These are phyloP conservation scores for Ophioninae sp. DNA, from an alignment of 2,888 invertebrate species.

Conservation along the genomic window DNA sequence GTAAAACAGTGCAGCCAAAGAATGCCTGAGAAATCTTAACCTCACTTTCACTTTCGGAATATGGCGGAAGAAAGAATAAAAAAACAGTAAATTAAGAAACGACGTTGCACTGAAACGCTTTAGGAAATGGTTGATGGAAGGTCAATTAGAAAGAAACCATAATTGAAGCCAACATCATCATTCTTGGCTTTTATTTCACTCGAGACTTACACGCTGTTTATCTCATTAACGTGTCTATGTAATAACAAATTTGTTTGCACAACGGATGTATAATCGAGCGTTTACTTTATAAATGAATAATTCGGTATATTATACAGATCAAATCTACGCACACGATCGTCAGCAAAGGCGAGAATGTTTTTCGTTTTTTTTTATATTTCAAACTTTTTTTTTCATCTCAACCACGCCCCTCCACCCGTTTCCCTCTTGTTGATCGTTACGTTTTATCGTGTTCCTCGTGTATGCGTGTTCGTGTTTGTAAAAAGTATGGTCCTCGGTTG, in stretches of 20 bases:
- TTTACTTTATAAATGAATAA: slow-evolving; percentile 34
- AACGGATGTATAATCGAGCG: slow-evolving; percentile 49
- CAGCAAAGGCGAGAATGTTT: slow-evolving; percentile 23
- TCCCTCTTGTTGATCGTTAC: slow-evolving; percentile 8
- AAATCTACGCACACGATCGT: slow-evolving; percentile 17
- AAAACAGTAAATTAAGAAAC: background rate
- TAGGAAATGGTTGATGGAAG: too few species aligned
- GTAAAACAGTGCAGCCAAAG: background rate
- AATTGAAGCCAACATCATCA: background rate
- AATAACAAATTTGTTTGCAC: slow-evolving; percentile 53
- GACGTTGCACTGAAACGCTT: too few species aligned
- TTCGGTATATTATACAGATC: slow-evolving; percentile 45
- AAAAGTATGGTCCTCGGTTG: slow-evolving; percentile 73
- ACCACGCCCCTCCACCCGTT: background rate
- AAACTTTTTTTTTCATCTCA: background rate
- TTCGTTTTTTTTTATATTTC: background rate
- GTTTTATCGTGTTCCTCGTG: slow-evolving; percentile 14
- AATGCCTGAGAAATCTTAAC: background rate
- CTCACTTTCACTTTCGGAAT: too few species aligned
- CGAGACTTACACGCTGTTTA: slow-evolving; percentile 42
- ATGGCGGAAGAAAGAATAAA: too few species aligned
- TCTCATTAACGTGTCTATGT: slow-evolving; percentile 43
- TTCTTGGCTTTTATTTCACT: slow-evolving; percentile 53
- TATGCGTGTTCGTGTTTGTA: slow-evolving; percentile 44
- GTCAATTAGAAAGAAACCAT: background rate